Evolutionary conservation across 1,140 invertebrate genomes (phyloP).

Genomic region (Rhagoletis zephyria): DNA sequence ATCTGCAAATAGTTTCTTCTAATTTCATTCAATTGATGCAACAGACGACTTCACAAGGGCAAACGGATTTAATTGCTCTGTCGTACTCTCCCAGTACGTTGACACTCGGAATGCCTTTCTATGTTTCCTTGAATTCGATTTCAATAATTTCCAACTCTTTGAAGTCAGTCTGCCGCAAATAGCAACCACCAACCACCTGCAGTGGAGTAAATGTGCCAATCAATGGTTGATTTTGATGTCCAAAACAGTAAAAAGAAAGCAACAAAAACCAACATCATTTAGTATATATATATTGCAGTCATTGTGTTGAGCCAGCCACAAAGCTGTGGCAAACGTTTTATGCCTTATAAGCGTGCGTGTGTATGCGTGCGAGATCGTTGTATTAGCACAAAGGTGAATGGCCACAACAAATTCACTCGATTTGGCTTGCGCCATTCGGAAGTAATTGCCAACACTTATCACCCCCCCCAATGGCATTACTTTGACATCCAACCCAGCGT

Average conservation of each 20-base stretch:
- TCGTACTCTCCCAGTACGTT: no score
- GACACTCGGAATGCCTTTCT: no score
- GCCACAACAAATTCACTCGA: conserved; percentile 19
- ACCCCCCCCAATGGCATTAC: background rate
- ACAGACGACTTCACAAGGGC: no score
- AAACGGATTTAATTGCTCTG: background rate
- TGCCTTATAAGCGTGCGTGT: background rate
- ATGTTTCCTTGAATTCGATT: background rate
- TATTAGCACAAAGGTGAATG: background rate
- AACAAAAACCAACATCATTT: background rate
- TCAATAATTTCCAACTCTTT: background rate
- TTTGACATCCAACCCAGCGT: no score
- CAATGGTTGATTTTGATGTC: background rate
- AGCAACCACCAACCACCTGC: background rate
- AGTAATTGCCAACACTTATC: conserved; percentile 30
- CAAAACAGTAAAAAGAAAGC: background rate
- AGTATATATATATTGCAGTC: background rate
- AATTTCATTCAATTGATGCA: no score
- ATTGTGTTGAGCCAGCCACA: background rate
- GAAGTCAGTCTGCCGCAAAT: background rate
- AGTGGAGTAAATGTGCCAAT: background rate
- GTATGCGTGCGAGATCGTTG: background rate
- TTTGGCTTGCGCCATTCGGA: background rate
- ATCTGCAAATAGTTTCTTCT: no score
- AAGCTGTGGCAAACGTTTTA: background rate